phyloP scores from a whole-genome alignment of 2,113 vertebrate genomes.

The Casuarius casuarius region DNA sequence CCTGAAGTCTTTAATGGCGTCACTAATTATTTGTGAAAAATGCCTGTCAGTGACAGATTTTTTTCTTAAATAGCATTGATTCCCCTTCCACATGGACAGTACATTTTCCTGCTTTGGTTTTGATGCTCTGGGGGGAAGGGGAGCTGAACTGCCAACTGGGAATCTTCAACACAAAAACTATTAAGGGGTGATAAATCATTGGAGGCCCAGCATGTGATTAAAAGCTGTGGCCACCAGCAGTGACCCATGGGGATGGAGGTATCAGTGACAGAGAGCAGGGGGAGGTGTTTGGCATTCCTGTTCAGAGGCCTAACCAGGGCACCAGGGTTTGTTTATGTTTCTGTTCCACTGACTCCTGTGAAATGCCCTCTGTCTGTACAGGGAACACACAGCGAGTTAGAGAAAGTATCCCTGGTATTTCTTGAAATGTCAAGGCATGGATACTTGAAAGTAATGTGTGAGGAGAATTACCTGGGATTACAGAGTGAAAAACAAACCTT shows the following conservation, averaged over 20 bases:
- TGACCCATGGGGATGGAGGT: slow-evolving; percentile 67
- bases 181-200: slow-evolving; percentile 66
- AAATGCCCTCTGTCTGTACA: slow-evolving; percentile 66
- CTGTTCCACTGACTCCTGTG: slow-evolving; percentile 69
- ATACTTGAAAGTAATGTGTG: background rate
- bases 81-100: background rate
- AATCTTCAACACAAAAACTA: slow-evolving; percentile 61
- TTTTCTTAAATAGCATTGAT: slow-evolving; percentile 9
- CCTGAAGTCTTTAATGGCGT: background rate
- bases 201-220: slow-evolving; percentile 54
- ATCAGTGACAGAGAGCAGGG: slow-evolving; percentile 70
- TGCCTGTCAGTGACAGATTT: background rate
- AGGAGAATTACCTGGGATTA: background rate
- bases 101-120: slow-evolving; percentile 6
- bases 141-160: slow-evolving; percentile 6
- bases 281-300: slow-evolving; percentile 71
- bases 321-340: slow-evolving; percentile 68
- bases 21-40: slow-evolving; percentile 38
- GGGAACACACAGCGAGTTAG: slow-evolving; percentile 59
- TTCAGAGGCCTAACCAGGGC: slow-evolving; percentile 26
- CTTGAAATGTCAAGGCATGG: background rate
- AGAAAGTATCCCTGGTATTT: slow-evolving; percentile 63
- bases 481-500: background rate
- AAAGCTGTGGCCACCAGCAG: slow-evolving; percentile 67
- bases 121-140: background rate